Base-by-base conservation (phyloP, 2,888 invertebrate genomes). In the Nesidiocoris tenuis region DNA sequence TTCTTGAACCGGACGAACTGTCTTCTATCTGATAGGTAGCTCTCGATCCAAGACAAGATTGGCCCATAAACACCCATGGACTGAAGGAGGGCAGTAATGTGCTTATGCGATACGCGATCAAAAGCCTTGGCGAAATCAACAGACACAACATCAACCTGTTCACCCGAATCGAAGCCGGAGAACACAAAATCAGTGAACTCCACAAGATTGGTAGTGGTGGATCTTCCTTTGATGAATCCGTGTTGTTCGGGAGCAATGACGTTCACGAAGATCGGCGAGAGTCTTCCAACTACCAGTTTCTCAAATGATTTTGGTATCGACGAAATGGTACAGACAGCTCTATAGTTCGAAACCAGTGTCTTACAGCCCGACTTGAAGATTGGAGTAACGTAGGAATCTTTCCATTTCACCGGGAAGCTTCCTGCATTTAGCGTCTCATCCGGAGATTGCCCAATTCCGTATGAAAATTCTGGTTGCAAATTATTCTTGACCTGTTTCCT, bases 241-340 rank as follows among this genome's bases (percentile, higher is more conserved):
- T 61, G 68, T 23, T 68, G 68, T 19, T 68, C 56, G 2, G 25
- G 39, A 12, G 9, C 24, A 23, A 71, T 23, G 16, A 19, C 1
- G 61, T 16, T 59, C n/a, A n/a, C n/a, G n/a, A n/a, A n/a, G n/a
- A 22, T 17, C 55, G 55, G 16, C 23, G 65, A 64, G 5, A 61
- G 56, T 5, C 19, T 12, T 19, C 21, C 18, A 7, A 55, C 9
- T n/a, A 71, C 24, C n/a, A 68, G 54, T 21, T 59, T 68, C 2
- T 71, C 71, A 64, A 71, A 61, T 12, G 61, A 5, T 23, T 71
- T 71, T n/a, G 71, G 61, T 2, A 71, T 71, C 16, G 57, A 7
- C 19, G 71, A 71, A n/a, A 59, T 9, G 5, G 59, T 22, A 22
- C 57, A 71, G 12, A 71, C 25, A 22, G 23, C 39, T 59, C 71